Conservation (phyloP, 2,797 vertebrate genomes). For the Carduelis carduelis region DNA sequence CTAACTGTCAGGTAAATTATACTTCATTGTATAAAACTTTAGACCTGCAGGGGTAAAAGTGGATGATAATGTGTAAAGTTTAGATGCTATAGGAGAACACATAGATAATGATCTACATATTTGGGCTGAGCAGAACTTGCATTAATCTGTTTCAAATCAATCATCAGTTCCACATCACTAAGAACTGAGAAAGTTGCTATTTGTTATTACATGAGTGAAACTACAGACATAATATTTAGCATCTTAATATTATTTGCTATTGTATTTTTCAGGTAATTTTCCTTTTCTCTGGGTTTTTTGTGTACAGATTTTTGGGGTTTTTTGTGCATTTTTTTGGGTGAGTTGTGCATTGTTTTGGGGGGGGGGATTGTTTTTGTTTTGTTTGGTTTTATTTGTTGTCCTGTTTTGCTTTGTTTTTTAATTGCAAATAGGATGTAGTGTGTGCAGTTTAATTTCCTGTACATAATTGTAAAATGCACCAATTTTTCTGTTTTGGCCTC, state of each 20-base stretch:
- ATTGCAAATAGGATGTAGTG: neutral
- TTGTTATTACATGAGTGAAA: neutral
- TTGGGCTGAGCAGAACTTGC: neutral
- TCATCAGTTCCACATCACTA: neutral
- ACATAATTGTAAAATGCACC: neutral
- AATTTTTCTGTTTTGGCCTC: neutral
- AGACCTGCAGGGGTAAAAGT: neutral
- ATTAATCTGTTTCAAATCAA: neutral
- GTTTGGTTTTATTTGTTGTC: neutral
- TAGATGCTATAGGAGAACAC: neutral
- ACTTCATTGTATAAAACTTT: neutral
- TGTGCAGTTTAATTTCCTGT: neutral
- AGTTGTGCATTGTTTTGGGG: no score
- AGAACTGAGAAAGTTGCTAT: neutral
- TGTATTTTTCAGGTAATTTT: neutral
- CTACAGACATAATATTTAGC: neutral
- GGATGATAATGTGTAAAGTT: neutral
- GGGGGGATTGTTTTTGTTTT: neutral
- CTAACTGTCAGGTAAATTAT: neutral
- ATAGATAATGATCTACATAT: neutral
- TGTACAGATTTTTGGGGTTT: neutral
- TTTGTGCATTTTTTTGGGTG: rapidly evolving
- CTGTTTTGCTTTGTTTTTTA: neutral
- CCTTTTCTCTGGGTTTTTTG: neutral
- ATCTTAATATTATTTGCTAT: rapidly evolving